Percentiles rank a stretch among this genome's conserved stretches.
Conservation (phyloP, 1,140 invertebrate genomes). For the Coboldia fuscipes region DNA sequence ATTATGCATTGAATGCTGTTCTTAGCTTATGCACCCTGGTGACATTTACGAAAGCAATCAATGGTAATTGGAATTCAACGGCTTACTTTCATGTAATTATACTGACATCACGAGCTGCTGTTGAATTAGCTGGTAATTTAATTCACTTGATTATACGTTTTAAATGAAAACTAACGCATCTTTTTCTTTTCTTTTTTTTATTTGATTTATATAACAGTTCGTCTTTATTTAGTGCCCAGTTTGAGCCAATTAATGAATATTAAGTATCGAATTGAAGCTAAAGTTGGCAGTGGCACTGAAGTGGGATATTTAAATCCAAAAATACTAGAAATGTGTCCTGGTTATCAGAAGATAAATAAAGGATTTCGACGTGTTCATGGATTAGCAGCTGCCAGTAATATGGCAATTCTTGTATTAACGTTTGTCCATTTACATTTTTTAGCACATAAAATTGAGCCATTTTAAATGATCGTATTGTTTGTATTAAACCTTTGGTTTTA, state of each 20-base stretch:
- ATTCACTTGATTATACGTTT: too few species aligned
- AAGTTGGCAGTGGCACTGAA: slow-evolving; percentile 44
- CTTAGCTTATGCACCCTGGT: slow-evolving; percentile 50
- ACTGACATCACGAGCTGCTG: slow-evolving; percentile 34
- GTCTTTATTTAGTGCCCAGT: slow-evolving; percentile 41
- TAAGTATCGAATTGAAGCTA: slow-evolving; percentile 40
- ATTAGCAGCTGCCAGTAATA: slow-evolving; percentile 44
- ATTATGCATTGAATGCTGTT: slow-evolving; percentile 53
- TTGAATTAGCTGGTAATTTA: slow-evolving; percentile 39
- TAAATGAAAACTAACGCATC: too few species aligned
- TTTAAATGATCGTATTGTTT: too few species aligned
- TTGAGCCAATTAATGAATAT: slow-evolving; percentile 33
- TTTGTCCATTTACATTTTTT: slow-evolving; percentile 45
- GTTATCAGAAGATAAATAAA: slow-evolving; percentile 38
- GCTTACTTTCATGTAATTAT: slow-evolving; percentile 27
- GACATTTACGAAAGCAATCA: slow-evolving; percentile 31
- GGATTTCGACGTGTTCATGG: slow-evolving; percentile 40
- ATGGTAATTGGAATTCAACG: slow-evolving; percentile 12
- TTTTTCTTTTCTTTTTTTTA: too few species aligned
- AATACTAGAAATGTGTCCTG: slow-evolving; percentile 34
- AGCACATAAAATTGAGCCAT: slow-evolving; percentile 36
- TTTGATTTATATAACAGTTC: too few species aligned
- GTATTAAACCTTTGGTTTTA: too few species aligned
- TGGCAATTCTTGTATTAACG: slow-evolving; percentile 40
- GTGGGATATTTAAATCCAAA: slow-evolving; percentile 37